These are phyloP conservation scores for Trinectes maculatus DNA, from an alignment of 2,113 vertebrate genomes.

Conservation along the genomic window DNA sequence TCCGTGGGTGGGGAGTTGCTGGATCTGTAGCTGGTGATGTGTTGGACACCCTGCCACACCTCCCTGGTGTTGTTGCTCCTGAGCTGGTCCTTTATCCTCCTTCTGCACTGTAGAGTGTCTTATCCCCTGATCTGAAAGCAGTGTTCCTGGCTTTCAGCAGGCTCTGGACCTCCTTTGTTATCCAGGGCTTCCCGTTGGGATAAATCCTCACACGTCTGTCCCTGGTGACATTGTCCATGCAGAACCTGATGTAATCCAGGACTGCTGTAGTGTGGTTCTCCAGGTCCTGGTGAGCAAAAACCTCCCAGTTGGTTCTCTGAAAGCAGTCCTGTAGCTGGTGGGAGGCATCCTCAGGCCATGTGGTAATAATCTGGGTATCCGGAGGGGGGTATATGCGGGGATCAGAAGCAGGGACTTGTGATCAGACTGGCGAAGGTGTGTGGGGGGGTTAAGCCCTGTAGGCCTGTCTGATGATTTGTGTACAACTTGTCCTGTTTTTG, in stretches of 20 bases:
- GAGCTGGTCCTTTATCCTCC: not conserved
- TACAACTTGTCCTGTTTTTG: too few relatives aligned
- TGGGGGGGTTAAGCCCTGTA: too few relatives aligned
- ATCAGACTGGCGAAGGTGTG: not conserved
- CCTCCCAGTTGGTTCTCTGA: not conserved
- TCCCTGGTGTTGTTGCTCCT: not conserved
- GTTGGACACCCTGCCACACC: not conserved
- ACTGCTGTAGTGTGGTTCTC: not conserved
- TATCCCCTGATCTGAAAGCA: not conserved
- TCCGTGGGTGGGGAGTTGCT: too few relatives aligned
- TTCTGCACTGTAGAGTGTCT: not conserved
- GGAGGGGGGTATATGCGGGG: not conserved
- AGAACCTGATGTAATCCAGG: not conserved
- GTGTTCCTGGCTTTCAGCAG: not conserved
- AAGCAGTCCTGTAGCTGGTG: not conserved
- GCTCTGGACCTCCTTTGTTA: not conserved
- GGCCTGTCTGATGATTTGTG: too few relatives aligned
- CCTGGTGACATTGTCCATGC: not conserved
- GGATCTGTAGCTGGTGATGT: not conserved
- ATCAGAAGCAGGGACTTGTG: not conserved
- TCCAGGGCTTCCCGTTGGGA: slow-evolving; percentile 7
- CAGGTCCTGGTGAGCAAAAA: not conserved
- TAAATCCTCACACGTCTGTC: not conserved
- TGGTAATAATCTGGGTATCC: not conserved
- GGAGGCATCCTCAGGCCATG: not conserved